Percentiles rank a stretch among this genome's conserved stretches.
These are phyloP conservation scores for Acanthurus lineatus DNA, from an alignment of 2,797 vertebrate species.

Conservation along the genomic window DNA sequence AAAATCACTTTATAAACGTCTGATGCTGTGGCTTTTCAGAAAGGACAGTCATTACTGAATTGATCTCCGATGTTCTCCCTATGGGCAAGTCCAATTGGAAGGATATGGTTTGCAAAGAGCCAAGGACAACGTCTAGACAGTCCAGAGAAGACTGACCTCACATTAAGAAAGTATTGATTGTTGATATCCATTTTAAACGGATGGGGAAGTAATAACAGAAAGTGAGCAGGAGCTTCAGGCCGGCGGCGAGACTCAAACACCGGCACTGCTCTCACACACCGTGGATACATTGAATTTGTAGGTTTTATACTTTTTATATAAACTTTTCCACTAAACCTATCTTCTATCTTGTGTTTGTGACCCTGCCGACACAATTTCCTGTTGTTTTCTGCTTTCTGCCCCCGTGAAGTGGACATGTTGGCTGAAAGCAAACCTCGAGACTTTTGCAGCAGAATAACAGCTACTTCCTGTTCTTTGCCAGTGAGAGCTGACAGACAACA, in stretches of 20 bases:
- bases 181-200: neutral
- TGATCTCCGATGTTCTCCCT: neutral
- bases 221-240: neutral
- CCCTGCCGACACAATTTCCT: neutral
- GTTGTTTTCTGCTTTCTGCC: neutral
- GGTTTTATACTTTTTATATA: no score
- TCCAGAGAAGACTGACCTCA: neutral
- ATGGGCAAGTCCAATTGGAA: neutral
- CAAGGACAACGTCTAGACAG: neutral
- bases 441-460: neutral
- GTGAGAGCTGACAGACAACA: neutral
- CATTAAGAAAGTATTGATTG: neutral
- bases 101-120: neutral
- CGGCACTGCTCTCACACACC: no score
- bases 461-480: neutral
- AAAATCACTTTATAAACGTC: neutral
- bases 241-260: no score
- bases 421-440: neutral
- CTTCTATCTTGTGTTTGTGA: neutral
- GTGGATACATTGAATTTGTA: no score
- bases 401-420: neutral
- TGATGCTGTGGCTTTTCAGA: neutral
- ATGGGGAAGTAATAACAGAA: neutral
- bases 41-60: neutral
- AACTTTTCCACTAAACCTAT: no score